Percentiles rank a stretch among this genome's conserved stretches.
These are phyloP conservation scores for Chiridota heheva DNA, from an alignment of 35 echinoderm and acorn worm species.

Conservation along the genomic window DNA sequence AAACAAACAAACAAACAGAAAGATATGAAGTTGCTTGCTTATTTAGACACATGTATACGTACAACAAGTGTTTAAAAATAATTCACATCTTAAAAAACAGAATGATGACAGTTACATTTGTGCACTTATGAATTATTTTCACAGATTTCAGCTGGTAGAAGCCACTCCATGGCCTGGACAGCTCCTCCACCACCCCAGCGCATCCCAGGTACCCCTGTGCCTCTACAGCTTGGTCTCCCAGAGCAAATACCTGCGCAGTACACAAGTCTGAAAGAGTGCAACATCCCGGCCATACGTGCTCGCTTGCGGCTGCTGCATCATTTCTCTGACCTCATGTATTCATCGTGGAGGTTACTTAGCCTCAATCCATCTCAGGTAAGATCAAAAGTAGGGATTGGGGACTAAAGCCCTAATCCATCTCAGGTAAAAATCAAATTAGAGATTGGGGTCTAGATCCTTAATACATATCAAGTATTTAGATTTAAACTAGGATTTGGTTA, in stretches of 20 bases:
- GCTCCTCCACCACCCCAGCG: constrained; percentile 82
- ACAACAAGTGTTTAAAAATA: no score
- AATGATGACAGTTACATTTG: no score
- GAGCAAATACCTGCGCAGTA: constrained; percentile 81
- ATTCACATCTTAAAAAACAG: no score
- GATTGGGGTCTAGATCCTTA: no score
- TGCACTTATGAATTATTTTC: constrained; percentile 6
- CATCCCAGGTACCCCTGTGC: constrained; percentile 79
- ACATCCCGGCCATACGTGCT: constrained; percentile 54
- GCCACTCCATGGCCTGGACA: constrained; percentile 94
- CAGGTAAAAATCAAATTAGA: no score
- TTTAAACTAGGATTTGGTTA: no score
- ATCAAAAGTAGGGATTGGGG: neutral
- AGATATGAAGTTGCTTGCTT: no score
- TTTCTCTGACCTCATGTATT: constrained; percentile 96
- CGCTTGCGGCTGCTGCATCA: constrained; percentile 88
- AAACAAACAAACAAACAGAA: no score
- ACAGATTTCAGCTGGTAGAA: constrained; percentile 88
- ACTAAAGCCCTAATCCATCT: no score
- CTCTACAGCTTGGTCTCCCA: constrained; percentile 92
- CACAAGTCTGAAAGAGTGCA: constrained; percentile 74
- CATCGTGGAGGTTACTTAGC: constrained; percentile 92
- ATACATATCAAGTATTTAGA: no score
- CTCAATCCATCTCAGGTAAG: constrained; percentile 80
- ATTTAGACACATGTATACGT: no score